Evolutionary conservation across 2,888 invertebrate species (phyloP).

Genomic region (Xanthia icteritia): DNA sequence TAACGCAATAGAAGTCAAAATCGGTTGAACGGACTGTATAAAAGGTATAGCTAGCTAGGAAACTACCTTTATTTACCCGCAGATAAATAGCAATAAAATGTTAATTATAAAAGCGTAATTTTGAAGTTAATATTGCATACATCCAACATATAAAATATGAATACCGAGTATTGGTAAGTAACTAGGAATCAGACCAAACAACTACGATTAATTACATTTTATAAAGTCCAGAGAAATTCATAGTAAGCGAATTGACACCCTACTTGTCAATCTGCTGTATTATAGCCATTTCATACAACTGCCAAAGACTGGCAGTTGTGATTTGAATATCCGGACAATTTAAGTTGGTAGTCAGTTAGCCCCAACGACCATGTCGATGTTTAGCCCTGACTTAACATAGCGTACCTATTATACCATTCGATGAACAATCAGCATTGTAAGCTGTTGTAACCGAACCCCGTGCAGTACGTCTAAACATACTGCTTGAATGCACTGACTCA

Average conservation of each 20-base stretch:
- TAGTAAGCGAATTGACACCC: not conserved
- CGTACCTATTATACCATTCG: not conserved
- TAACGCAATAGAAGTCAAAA: no score
- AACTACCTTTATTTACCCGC: no score
- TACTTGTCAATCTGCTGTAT: not conserved
- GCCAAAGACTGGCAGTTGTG: not conserved
- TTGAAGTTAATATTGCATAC: not conserved
- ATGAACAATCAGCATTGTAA: slow-evolving; percentile 19
- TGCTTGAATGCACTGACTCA: slow-evolving; percentile 26
- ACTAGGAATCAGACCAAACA: no score
- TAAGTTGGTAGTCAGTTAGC: not conserved
- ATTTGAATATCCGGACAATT: not conserved
- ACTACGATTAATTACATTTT: not conserved
- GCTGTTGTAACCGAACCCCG: slow-evolving; percentile 23
- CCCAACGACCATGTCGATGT: not conserved
- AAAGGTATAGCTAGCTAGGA: no score
- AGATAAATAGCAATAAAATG: no score
- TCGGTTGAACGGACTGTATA: no score
- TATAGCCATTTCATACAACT: not conserved
- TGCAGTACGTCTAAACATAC: slow-evolving; percentile 41
- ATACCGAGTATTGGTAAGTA: not conserved
- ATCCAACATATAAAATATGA: not conserved
- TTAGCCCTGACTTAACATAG: not conserved
- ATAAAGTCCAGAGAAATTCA: not conserved
- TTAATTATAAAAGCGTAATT: not conserved